phyloP scores from a whole-genome alignment of 2,888 invertebrate genomes.

The Xylota segnis region DNA sequence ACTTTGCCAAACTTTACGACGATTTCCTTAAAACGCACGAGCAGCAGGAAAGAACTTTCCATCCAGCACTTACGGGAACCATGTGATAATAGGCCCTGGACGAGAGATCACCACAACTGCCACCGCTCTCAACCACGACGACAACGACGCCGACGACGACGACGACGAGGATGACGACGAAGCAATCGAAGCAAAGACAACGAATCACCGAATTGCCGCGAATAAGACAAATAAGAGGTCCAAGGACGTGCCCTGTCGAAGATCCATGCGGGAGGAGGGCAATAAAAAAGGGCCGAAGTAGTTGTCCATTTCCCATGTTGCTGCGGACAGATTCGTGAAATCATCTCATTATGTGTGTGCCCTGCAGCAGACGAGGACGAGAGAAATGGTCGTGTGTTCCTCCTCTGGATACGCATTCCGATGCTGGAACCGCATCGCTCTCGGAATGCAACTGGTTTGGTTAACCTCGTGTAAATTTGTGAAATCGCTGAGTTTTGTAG shows the following conservation, averaged over 20 bases:
- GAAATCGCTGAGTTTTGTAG: conserved; percentile 73
- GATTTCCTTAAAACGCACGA: conserved; percentile 48
- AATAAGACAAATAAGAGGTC: conserved; percentile 73
- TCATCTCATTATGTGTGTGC: conserved; percentile 75
- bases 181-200: conserved; percentile 20
- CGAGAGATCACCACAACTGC: conserved; percentile 53
- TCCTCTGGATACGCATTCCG: conserved; percentile 71
- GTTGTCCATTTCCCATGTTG: conserved; percentile 71
- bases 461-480: conserved; percentile 76
- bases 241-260: conserved; percentile 40
- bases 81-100: conserved; percentile 67
- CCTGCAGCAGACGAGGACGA: background rate
- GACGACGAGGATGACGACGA: background rate
- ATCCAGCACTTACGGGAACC: conserved; percentile 59
- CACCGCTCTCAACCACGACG: conserved; percentile 12
- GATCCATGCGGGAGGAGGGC: conserved; percentile 55
- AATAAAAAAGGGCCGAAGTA: conserved; percentile 36
- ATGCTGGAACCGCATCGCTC: conserved; percentile 53
- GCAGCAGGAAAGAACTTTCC: background rate
- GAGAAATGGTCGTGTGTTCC: conserved; percentile 57
- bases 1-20: conserved; percentile 77
- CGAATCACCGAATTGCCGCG: conserved; percentile 75
- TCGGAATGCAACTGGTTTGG: conserved; percentile 74
- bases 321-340: conserved; percentile 69
- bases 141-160: conserved; percentile 4